Conservation (phyloP, 1,140 invertebrate species). For the Lepidotrigona ventralis region DNA sequence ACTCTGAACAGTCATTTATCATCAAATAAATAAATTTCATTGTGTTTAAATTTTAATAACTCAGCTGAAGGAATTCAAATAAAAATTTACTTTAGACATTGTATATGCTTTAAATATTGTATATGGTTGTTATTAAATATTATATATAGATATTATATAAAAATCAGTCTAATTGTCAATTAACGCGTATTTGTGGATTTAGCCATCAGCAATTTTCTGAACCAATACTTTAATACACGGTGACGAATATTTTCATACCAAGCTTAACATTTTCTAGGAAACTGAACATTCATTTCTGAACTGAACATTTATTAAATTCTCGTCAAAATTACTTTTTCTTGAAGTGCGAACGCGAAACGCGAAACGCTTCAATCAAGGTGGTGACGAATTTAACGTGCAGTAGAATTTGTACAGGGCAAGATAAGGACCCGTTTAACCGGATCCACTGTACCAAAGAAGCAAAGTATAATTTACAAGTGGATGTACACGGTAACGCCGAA, state of each 20-base stretch:
- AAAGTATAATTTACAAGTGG: constrained; percentile 25
- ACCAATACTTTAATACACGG: background rate
- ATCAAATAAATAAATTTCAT: no score
- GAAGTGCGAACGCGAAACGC: background rate
- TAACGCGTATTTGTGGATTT: background rate
- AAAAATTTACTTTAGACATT: no score
- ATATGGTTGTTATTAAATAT: no score
- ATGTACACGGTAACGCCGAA: background rate
- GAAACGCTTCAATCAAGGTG: constrained; percentile 5
- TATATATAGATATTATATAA: no score
- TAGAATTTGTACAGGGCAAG: background rate
- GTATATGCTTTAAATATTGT: no score
- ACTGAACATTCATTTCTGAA: no score
- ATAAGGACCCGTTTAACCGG: background rate
- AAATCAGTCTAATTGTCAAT: no score
- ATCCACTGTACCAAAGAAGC: background rate
- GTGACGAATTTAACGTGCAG: background rate
- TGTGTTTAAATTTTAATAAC: no score
- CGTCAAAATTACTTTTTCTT: background rate
- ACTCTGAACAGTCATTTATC: no score
- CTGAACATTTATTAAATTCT: background rate
- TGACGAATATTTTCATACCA: background rate
- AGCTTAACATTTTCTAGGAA: no score
- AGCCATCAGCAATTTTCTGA: no score
- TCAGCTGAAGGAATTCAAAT: no score